Percentiles rank a stretch among this genome's conserved stretches.
Evolutionary conservation across 2,888 invertebrate species (phyloP).

Genomic region (Pammene aurita): DNA sequence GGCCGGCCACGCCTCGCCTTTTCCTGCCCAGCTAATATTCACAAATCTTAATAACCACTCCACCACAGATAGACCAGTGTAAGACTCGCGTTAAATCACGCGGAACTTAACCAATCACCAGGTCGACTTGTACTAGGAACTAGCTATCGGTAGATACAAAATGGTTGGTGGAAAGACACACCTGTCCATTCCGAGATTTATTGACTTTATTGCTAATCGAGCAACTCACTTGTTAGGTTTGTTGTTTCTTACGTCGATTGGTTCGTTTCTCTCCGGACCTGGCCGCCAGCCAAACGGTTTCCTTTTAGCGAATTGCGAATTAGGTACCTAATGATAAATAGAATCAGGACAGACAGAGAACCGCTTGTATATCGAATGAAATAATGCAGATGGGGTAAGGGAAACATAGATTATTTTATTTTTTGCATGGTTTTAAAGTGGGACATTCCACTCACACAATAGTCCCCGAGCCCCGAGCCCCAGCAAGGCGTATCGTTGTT

Average conservation of each 20-base stretch:
- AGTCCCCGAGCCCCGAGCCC: too few species aligned
- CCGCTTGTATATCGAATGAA: neutral
- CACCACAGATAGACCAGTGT: neutral
- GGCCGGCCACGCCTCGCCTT: conserved; percentile 52
- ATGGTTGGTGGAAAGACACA: neutral
- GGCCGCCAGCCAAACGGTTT: conserved; percentile 31
- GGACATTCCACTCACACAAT: too few species aligned
- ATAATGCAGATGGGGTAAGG: too few species aligned
- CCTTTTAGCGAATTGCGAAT: conserved; percentile 12
- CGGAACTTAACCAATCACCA: neutral
- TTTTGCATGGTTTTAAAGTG: too few species aligned
- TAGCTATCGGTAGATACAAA: neutral
- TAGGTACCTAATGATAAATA: conserved; percentile 1
- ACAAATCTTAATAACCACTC: neutral
- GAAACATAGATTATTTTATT: too few species aligned
- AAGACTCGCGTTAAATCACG: too few species aligned
- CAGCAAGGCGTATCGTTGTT: too few species aligned
- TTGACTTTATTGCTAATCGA: conserved; percentile 40
- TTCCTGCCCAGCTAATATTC: conserved; percentile 44
- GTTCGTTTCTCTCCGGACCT: conserved; percentile 28
- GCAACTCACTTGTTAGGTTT: conserved; percentile 36
- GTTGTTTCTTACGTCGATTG: conserved; percentile 30
- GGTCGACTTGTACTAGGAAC: conserved; percentile 2
- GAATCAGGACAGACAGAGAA: neutral
- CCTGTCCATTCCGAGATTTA: conserved; percentile 46